Base-by-base conservation (phyloP, 2,113 vertebrate genomes). In the Albula goreensis region DNA sequence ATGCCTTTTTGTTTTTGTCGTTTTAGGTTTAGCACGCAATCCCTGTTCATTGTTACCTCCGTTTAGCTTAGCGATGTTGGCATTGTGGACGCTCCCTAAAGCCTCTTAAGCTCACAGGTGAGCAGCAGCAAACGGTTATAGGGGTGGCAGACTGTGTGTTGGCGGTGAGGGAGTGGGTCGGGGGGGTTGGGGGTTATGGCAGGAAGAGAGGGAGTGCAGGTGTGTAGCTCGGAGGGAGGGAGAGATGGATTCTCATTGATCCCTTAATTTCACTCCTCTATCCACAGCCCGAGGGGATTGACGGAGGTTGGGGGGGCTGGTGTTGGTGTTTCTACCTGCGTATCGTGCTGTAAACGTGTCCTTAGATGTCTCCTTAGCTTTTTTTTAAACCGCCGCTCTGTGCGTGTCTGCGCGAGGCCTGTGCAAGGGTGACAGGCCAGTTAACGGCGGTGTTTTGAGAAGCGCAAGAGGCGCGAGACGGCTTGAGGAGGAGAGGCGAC, bases 391-490 rank as follows among this genome's bases (percentile, higher is more conserved):
- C 17, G 51, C 74, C 12, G 2, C 48, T 85, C 70, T 66, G 50
- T 53, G 63, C 81, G 82, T 51, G 53, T 83, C 31, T 41, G 31
- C 31, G 31, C 31, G 80, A 48, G 83, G 50, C 78, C 11, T 41
- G 50, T 56, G 83, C 48, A 10, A 51, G 13, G 50, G 74, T 11
- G 56, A 50, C 41, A 78, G 17, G 80, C n/a, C 77, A 49, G 70
- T 31, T 15, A 51, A 89, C 87, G 88, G 92, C 91, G 89, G 85
- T 88, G 82, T 90, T 89, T 90, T 86, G 88, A 86, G 89, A 89
- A 92, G 94, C 91, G 90, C 84, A 92, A 95, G 94, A 92, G 94
- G 92, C 6, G 70, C 92, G 93, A 94, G 95, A 95, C 93, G 94
- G 90, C 91, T 89, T 91, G 85, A 81, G 91, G 92, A 90, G 84